Base-by-base conservation (phyloP, 1,140 invertebrate species). In the Dolichoris vasculosae region DNA sequence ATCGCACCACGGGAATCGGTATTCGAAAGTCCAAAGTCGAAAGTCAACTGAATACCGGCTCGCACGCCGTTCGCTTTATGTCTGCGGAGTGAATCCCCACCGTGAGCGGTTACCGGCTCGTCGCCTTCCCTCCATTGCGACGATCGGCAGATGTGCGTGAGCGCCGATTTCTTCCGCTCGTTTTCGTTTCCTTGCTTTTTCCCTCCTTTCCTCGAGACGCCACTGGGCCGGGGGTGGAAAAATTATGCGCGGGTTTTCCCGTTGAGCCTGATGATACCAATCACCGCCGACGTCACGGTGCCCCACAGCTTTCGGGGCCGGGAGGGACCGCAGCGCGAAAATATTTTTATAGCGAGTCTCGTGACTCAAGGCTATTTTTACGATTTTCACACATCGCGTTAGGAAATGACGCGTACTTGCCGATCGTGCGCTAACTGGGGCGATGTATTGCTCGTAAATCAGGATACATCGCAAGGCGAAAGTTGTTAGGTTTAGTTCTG, bases 1-100 rank as follows among this genome's bases (percentile, higher is more conserved):
- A 20, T 43, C 40, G 38, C 69, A 38, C 26, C 69, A 73, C 69
- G 38, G 73, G 26, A 30, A 82, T 85, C 84, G 84, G 78, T 51
- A 82, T 75, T 83, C 64, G 59, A 86, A 86, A 46, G 75, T 85
- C 73, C 55, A 86, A 86, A 86, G 71, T 86, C 75, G 73, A 86
- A 86, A 86, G 73, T 86, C 81, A 86, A 86, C 85, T 86, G 85
- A 86, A 76, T 64, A 43, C 64, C 73, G 81, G 81, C 51, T 35
- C 48, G 64, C 80, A 55, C 8, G 38, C 64, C 81, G 81, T 83
- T 83, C 63, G 85, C 83, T 86, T 86, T 86, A 86, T 86, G 85
- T 64, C 40, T 59, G 26, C 64, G 64, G 63, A 43, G 43, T 43
- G 64, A 17, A 79, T 86, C 85, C 85, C 85, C 85, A 83, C 85